Evolutionary conservation across 2,797 vertebrate species (phyloP), one percentile per base, ranked within the genome.

Genomic region (Bovichtus diacanthus): DNA sequence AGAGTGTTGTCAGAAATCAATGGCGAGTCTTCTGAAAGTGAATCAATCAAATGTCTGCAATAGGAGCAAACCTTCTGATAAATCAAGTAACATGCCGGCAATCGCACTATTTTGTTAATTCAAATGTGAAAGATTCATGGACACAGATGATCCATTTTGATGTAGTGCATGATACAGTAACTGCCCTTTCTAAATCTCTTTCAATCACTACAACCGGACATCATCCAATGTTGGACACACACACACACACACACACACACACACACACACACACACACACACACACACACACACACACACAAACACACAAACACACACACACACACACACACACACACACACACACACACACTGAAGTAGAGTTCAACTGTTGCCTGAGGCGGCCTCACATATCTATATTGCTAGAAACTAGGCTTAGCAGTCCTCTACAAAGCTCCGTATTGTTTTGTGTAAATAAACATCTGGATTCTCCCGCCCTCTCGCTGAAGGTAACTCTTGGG

Each of bases 321-420:
- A n/a, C 44, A 46, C 44, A n/a, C 44, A n/a, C 44, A 39, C 15
- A 31, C 19, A 39, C 23, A 67, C 12, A 53, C 47, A 38, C 13
- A 21, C 5, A 10, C 27, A 34, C 27, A 34, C 29, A 64, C 67
- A 38, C 2, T 38, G 51, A 82, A 59, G 46, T 0, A 38, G 64
- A 46, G 81, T 71, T 78, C 73, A 60, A 4, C 51, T 56, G 61
- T 5, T 29, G 63, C 78, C 70, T 38, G 63, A 50, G 76, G 81
- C 43, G 1, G 29, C 43, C 13, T 78, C 29, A 15, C 4, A 23
- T 36, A 53, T 41, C 36, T 25, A 18, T 59, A 43, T 6, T 74
- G 74, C 69, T 3, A 11, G 41, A 41, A 31, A 60, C 9, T 54
- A 31, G 44, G 49, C 43, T 77, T 13, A 38, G 56, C 21, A n/a